phyloP scores from a whole-genome alignment of 2,113 vertebrate genomes.

The mouse (Mus musculus) region DNA sequence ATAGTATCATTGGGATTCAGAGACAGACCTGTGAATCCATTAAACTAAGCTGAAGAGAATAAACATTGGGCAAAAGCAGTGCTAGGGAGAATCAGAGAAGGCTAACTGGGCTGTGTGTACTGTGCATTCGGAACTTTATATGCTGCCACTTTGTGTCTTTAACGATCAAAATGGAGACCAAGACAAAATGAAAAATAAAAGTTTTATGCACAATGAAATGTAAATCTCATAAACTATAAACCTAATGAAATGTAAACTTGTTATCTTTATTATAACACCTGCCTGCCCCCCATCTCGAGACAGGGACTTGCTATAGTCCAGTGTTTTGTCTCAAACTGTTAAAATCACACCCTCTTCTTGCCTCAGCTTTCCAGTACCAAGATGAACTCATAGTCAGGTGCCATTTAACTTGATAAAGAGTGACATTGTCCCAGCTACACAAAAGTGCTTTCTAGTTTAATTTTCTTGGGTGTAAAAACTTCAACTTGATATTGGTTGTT shows the following conservation, averaged over 20 bases:
- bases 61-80: not conserved
- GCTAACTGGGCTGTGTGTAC: too few relatives aligned
- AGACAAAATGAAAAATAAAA: not conserved
- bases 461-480: constrained; percentile 20
- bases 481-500: not conserved
- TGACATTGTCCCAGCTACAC: not conserved
- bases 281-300: not conserved
- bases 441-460: not conserved
- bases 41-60: not conserved
- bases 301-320: not conserved
- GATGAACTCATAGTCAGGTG: not conserved
- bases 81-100: not conserved
- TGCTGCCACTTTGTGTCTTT: too few relatives aligned
- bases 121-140: not conserved
- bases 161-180: not conserved
- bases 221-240: not conserved
- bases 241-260: not conserved
- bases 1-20: not conserved
- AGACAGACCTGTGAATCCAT: not conserved
- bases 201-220: not conserved
- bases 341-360: not conserved
- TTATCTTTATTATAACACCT: not conserved
- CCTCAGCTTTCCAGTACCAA: not conserved
- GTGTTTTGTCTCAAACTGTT: not conserved
- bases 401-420: not conserved